Evolutionary conservation across 2,113 vertebrate species (phyloP).

Genomic region (Stegostoma tigrinum): DNA sequence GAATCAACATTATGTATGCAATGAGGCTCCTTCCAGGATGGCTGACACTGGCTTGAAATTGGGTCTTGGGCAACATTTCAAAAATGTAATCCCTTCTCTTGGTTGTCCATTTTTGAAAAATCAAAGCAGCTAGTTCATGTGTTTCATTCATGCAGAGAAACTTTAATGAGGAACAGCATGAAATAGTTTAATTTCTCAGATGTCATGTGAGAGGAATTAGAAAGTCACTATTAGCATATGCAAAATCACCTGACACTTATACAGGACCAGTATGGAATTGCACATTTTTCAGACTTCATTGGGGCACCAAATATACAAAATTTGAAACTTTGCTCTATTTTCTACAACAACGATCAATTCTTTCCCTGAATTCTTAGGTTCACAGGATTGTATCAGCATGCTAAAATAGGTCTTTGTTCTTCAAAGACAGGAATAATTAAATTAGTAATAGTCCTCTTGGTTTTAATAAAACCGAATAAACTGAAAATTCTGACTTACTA

Average conservation of each 20-base stretch:
- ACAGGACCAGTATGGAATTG: background rate
- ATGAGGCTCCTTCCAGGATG: background rate
- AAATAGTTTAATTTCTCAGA: background rate
- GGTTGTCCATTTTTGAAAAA: background rate
- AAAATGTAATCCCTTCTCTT: background rate
- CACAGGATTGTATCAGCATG: background rate
- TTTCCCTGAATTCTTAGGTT: background rate
- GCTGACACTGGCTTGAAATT: background rate
- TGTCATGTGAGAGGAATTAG: background rate
- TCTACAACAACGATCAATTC: background rate
- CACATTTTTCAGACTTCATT: background rate
- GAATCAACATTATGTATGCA: too few species aligned
- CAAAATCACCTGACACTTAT: background rate
- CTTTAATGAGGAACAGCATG: background rate
- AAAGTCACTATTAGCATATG: background rate
- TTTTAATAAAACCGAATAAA: background rate
- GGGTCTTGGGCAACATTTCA: background rate
- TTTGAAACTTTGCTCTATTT: background rate
- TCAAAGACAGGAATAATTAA: background rate
- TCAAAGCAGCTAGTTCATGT: background rate
- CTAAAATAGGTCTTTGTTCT: background rate
- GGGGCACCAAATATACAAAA: background rate
- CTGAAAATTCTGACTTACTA: background rate
- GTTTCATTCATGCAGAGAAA: background rate
- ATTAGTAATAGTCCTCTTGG: background rate